These are phyloP conservation scores for Malurus alboscapulatus DNA, from an alignment of 2,113 vertebrate species.

Conservation along the genomic window DNA sequence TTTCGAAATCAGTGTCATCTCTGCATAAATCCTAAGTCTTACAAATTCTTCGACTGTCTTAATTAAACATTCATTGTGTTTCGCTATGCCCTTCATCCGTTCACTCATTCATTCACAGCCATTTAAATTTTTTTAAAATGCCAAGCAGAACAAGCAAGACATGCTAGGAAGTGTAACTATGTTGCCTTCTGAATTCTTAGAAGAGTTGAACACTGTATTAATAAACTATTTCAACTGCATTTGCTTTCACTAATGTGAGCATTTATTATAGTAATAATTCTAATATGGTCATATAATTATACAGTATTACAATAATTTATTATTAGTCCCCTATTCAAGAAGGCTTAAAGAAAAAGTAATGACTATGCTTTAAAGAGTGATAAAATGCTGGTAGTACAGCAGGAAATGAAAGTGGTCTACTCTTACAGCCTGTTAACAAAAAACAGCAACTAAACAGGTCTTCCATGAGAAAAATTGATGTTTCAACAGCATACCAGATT, in stretches of 20 bases:
- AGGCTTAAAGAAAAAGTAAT: neutral
- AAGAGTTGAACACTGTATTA: neutral
- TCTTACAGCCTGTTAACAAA: neutral
- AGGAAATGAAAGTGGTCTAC: neutral
- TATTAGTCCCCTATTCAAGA: neutral
- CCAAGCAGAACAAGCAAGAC: neutral
- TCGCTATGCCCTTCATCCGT: neutral
- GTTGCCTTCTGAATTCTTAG: neutral
- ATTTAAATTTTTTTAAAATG: neutral
- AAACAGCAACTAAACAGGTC: neutral
- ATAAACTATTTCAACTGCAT: neutral
- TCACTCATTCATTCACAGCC: neutral
- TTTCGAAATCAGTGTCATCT: neutral
- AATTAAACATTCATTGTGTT: neutral
- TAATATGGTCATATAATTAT: neutral
- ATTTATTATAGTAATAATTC: neutral
- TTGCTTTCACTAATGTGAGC: neutral
- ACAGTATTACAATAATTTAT: neutral
- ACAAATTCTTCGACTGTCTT: neutral
- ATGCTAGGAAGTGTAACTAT: neutral
- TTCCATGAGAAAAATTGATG: neutral
- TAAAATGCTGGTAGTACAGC: neutral
- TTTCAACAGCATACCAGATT: neutral
- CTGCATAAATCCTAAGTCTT: neutral
- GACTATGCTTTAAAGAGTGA: neutral